Percentiles rank a stretch among this genome's conserved stretches.
These are phyloP conservation scores for Cossypha niveicapilla DNA, from an alignment of 2,797 vertebrate genomes.

Conservation along the genomic window DNA sequence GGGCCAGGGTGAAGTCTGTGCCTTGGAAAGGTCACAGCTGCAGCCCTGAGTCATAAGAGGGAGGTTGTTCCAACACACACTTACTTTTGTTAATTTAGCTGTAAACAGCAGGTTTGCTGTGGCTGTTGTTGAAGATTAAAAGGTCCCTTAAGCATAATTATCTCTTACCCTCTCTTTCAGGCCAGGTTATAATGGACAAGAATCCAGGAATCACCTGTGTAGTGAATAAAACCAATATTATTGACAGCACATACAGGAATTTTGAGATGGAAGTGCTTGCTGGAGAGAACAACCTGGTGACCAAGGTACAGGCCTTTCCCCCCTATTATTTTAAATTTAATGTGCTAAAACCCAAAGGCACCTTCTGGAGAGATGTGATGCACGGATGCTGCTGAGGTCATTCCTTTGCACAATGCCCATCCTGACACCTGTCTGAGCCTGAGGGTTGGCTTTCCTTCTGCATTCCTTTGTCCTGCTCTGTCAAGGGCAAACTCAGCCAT, in stretches of 20 bases:
- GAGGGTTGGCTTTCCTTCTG: not conserved
- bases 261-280: constrained; percentile 95
- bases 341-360: not conserved
- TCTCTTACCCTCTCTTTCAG: constrained; percentile 60
- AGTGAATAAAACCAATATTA: constrained; percentile 91
- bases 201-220: constrained; percentile 90
- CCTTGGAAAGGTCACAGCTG: not conserved
- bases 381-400: not conserved
- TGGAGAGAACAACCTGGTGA: constrained; percentile 89
- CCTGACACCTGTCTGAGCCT: not conserved
- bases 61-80: not conserved
- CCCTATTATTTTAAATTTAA: not conserved
- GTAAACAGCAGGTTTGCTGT: not conserved
- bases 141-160: not conserved
- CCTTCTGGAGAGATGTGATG: not conserved
- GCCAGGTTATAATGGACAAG: constrained; percentile 95
- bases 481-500: not conserved
- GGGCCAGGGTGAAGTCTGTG: not conserved
- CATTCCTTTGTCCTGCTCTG: not conserved
- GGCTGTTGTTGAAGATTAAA: not conserved
- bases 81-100: not conserved
- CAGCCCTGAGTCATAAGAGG: not conserved
- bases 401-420: not conserved
- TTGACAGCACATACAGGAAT: constrained; percentile 90
- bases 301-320: constrained; percentile 75